Evolutionary conservation across 2,797 vertebrate species (phyloP).

Genomic region (Rhabdomys pumilio): DNA sequence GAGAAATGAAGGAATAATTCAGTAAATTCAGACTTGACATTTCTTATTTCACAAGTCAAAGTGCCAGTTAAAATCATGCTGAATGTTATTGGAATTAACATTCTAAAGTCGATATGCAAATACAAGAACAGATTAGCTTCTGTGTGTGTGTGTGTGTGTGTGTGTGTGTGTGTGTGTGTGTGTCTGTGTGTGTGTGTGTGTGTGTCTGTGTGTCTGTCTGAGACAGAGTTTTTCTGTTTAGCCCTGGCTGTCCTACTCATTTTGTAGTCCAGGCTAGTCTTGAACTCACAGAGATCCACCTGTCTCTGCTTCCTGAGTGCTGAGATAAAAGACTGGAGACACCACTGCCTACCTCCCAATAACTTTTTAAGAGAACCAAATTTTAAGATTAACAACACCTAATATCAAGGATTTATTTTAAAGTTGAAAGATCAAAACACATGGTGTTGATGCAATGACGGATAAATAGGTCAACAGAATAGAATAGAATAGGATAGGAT

Average conservation of each 20-base stretch:
- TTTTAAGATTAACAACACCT: not conserved
- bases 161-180: no score
- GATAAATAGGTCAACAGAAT: not conserved
- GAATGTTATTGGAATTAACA: constrained; percentile 1
- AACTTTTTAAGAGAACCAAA: constrained; percentile 27
- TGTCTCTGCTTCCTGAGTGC: not conserved
- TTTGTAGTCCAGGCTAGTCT: not conserved
- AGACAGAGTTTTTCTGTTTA: not conserved
- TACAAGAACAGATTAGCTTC: not conserved
- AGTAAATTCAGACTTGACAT: not conserved
- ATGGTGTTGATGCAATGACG: not conserved
- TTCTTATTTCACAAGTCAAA: constrained; percentile 8
- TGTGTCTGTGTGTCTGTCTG: not conserved
- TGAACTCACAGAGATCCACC: not conserved
- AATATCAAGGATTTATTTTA: constrained; percentile 45
- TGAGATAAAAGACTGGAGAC: not conserved
- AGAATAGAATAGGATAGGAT: not conserved
- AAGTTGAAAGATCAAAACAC: constrained; percentile 25
- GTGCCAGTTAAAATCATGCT: constrained; percentile 1
- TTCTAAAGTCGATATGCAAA: constrained; percentile 44
- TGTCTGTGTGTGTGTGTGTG: not conserved
- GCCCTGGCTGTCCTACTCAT: not conserved
- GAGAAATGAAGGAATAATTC: not conserved
- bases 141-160: not conserved
- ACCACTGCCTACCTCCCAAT: not conserved